Conservation (phyloP, 2,797 vertebrate species). For the Enteromius paludinosus region DNA sequence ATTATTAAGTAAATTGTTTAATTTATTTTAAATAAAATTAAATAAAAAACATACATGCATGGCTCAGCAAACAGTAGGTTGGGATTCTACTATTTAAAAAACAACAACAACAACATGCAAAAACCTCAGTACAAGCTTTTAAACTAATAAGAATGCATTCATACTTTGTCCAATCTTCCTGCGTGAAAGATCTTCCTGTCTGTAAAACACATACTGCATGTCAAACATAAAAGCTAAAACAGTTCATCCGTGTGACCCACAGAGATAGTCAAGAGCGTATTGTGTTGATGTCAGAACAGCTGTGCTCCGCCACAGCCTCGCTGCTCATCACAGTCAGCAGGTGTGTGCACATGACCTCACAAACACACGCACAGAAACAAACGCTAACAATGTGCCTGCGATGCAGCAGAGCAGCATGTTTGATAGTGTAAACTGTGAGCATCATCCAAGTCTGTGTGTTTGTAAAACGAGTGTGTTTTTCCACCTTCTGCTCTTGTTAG, state of each 20-base stretch:
- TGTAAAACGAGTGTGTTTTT: neutral
- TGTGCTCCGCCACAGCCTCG: neutral
- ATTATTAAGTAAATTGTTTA: too few relatives aligned
- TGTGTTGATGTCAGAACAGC: conserved; percentile 24
- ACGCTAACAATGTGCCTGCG: neutral
- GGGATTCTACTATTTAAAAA: neutral
- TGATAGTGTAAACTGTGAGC: neutral
- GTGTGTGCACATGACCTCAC: conserved; percentile 18
- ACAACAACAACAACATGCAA: neutral
- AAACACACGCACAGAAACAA: conserved; percentile 7
- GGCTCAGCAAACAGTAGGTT: neutral
- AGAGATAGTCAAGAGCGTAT: neutral
- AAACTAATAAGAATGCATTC: neutral
- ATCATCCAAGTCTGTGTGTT: neutral
- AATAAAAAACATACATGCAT: neutral
- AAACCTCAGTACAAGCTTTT: neutral
- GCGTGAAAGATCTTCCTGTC: neutral
- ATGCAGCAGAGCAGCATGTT: neutral
- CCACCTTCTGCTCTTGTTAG: neutral
- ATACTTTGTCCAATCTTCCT: neutral
- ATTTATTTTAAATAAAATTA: too few relatives aligned
- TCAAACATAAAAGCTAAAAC: conserved; percentile 1
- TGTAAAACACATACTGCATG: neutral
- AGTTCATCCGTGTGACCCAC: neutral
- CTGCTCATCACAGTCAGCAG: conserved; percentile 19